Evolutionary conservation across 2,797 vertebrate genomes (phyloP).

Genomic region (Podargus strigoides): DNA sequence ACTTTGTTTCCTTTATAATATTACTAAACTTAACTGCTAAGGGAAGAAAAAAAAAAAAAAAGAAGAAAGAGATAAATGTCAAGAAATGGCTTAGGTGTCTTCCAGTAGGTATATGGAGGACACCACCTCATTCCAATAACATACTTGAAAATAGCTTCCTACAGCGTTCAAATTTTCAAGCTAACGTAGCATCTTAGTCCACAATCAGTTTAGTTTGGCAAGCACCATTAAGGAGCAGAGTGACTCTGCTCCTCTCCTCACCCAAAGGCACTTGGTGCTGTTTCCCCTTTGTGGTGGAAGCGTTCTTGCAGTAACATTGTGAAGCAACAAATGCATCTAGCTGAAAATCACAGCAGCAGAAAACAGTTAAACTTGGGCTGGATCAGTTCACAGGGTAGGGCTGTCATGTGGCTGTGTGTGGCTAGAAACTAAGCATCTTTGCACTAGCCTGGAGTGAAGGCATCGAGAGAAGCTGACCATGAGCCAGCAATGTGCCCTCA

Average conservation of each 20-base stretch:
- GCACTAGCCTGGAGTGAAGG: background rate
- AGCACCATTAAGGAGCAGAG: background rate
- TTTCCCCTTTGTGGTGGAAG: background rate
- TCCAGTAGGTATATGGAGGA: background rate
- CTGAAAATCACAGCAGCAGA: background rate
- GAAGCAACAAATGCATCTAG: background rate
- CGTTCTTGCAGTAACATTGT: background rate
- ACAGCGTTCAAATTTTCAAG: background rate
- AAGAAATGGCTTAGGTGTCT: background rate
- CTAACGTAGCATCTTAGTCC: background rate
- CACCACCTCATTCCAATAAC: background rate
- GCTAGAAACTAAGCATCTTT: background rate
- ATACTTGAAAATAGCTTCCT: background rate
- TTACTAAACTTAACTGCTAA: conserved; percentile 33
- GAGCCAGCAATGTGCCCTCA: too few relatives aligned
- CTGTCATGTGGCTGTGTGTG: background rate
- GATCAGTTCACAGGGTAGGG: background rate
- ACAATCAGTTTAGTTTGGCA: background rate
- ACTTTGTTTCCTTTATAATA: conserved; percentile 40
- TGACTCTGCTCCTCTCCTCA: background rate
- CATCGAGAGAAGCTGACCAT: accelerated
- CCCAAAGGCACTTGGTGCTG: background rate
- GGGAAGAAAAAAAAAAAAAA: background rate
- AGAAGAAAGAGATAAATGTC: background rate
- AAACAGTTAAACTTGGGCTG: background rate